Percentiles rank a stretch among this genome's conserved stretches.
These are phyloP conservation scores for Cryptocephalus moraei DNA, from an alignment of 2,888 invertebrate species.

Conservation along the genomic window DNA sequence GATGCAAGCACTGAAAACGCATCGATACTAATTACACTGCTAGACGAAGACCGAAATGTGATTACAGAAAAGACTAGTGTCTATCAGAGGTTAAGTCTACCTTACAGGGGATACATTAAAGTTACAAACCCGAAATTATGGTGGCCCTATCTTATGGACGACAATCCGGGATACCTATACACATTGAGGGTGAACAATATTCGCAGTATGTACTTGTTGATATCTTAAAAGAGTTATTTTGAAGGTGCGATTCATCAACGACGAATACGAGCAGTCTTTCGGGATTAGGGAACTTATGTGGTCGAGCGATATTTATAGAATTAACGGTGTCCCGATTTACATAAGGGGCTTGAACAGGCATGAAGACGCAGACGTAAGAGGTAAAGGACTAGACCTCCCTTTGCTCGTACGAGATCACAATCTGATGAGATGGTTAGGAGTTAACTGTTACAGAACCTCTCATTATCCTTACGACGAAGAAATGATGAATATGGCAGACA, in stretches of 20 bases:
- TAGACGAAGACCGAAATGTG: too few relatives aligned
- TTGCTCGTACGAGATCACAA: conserved; percentile 86
- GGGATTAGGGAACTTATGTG: conserved; percentile 79
- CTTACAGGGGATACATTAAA: conserved; percentile 21
- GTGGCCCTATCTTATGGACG: conserved; percentile 87
- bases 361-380: conserved; percentile 87
- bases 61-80: too few relatives aligned
- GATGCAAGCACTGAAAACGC: too few relatives aligned
- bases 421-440: conserved; percentile 88
- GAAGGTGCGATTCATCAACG: conserved; percentile 37
- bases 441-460: conserved; percentile 88
- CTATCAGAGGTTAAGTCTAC: too few relatives aligned
- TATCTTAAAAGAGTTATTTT: not conserved
- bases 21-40: too few relatives aligned
- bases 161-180: conserved; percentile 75
- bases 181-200: conserved; percentile 54
- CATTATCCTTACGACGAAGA: conserved; percentile 98
- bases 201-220: too few relatives aligned
- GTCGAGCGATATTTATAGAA: conserved; percentile 60
- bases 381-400: conserved; percentile 84
- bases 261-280: conserved; percentile 74
- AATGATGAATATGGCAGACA: conserved; percentile 87
- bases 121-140: conserved; percentile 44
- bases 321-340: conserved; percentile 79
- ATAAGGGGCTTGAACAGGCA: conserved; percentile 90